phyloP scores from a whole-genome alignment of 2,113 vertebrate species.

The Gavialis gangeticus region DNA sequence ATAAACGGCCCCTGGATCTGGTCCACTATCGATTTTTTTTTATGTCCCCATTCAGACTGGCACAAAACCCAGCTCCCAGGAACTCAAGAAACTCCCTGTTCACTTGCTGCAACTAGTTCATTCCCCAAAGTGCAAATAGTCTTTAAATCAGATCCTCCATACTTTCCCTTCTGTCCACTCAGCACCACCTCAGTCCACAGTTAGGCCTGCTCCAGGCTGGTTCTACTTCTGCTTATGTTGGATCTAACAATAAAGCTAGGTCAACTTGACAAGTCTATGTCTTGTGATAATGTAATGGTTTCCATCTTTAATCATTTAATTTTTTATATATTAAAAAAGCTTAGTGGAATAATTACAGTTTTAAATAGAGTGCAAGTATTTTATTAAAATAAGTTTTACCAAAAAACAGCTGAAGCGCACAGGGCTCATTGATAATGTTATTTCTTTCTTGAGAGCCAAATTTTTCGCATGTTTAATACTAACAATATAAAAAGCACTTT shows the following conservation, averaged over 20 bases:
- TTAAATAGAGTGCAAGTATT: neutral
- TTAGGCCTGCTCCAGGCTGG: neutral
- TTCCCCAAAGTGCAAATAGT: neutral
- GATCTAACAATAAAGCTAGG: neutral
- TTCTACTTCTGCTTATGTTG: neutral
- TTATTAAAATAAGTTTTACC: slow-evolving; percentile 14
- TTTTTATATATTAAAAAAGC: neutral
- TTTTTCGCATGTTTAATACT: neutral
- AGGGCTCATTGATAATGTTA: neutral
- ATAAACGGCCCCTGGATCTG: fast-evolving
- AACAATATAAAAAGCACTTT: neutral
- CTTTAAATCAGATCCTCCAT: neutral
- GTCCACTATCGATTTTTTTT: fast-evolving
- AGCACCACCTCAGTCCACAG: neutral
- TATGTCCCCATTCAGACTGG: neutral
- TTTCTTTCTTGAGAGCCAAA: neutral
- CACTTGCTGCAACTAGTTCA: neutral
- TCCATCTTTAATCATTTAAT: neutral
- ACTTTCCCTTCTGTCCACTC: neutral
- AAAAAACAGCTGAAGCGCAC: neutral
- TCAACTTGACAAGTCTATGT: neutral
- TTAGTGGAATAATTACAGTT: neutral
- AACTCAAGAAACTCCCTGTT: neutral
- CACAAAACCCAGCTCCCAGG: neutral
- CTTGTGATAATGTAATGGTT: neutral